Evolutionary conservation across 1,140 invertebrate species (phyloP).

Genomic region (Xylocopa sonorina): DNA sequence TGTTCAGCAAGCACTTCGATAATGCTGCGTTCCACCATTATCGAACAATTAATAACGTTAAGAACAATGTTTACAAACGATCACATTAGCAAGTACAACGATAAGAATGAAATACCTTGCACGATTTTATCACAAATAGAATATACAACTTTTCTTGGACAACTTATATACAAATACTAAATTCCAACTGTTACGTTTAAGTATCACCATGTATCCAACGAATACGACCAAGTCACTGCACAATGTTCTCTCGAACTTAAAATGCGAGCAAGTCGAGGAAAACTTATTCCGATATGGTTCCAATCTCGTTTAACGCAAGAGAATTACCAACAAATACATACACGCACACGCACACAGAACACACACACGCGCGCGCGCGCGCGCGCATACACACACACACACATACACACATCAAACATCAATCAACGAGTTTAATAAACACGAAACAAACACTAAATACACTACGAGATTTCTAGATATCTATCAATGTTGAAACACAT

Average conservation of each 20-base stretch:
- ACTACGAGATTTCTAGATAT: slow-evolving; percentile 8
- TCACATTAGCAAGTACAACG: background rate
- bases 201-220: background rate
- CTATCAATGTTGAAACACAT: slow-evolving; percentile 1
- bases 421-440: background rate
- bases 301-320: background rate
- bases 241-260: no score
- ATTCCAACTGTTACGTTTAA: background rate
- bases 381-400: no score
- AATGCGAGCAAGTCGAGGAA: background rate
- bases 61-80: background rate
- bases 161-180: background rate
- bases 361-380: no score
- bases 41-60: background rate
- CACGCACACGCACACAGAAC: no score
- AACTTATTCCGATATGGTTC: background rate
- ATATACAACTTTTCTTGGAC: background rate
- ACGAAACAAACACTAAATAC: slow-evolving; percentile 26
- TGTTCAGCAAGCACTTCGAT: background rate
- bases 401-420: background rate
- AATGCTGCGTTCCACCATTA: background rate
- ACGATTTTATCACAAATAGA: background rate
- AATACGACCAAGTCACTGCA: background rate
- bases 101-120: background rate
- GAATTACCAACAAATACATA: background rate